Conservation (phyloP, 2,888 invertebrate genomes). For the Dicyrtomina minuta region DNA sequence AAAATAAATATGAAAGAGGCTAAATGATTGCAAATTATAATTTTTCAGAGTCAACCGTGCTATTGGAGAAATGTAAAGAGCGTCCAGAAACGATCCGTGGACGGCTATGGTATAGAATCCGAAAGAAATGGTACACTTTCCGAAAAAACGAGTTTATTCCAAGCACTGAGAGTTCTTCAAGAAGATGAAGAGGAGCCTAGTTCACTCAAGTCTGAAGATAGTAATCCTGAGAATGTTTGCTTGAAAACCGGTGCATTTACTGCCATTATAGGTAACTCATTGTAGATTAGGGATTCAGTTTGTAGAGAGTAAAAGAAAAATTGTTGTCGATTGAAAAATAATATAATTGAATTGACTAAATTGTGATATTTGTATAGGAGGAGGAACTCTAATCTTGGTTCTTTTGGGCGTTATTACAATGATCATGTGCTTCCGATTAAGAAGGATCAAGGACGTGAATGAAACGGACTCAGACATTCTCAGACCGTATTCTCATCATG, state of each 20-base stretch:
- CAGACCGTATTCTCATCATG: conserved; percentile 51
- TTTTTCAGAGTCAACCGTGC: conserved; percentile 79
- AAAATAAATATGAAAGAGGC: neutral
- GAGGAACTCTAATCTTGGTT: conserved; percentile 70
- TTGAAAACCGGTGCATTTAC: conserved; percentile 65
- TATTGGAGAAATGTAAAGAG: conserved; percentile 86
- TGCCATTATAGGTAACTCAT: conserved; percentile 62
- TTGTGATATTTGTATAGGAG: too few species aligned
- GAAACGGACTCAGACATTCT: conserved; percentile 54
- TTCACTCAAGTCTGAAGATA: conserved; percentile 43
- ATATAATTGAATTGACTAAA: neutral
- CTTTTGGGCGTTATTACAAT: conserved; percentile 71
- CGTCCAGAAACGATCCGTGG: conserved; percentile 69
- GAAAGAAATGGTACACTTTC: conserved; percentile 61
- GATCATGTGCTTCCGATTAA: conserved; percentile 74
- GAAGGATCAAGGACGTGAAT: conserved; percentile 60
- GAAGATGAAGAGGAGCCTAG: conserved; percentile 71
- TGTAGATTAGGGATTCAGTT: too few species aligned
- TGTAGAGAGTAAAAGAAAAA: too few species aligned
- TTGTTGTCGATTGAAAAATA: too few species aligned
- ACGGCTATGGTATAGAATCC: conserved; percentile 41
- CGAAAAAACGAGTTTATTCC: conserved; percentile 87
- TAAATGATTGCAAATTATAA: neutral
- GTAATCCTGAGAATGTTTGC: conserved; percentile 65
- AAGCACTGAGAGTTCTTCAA: conserved; percentile 81